phyloP scores from a whole-genome alignment of 2,888 invertebrate species.

The Zelleria hepariella region DNA sequence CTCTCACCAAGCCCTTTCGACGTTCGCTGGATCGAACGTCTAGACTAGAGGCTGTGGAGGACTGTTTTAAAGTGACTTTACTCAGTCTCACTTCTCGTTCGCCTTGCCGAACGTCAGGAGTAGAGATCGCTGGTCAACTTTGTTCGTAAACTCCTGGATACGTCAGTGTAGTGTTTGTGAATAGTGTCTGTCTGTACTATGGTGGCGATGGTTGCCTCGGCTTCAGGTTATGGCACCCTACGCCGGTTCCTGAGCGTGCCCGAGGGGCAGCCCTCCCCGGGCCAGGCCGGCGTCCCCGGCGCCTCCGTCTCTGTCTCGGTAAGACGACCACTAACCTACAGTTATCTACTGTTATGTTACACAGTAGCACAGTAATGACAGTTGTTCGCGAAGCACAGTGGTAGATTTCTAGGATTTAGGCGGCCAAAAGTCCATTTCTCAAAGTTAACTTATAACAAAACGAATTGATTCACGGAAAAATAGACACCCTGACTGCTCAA shows the following conservation, averaged over 20 bases:
- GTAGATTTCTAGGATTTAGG: too few species aligned
- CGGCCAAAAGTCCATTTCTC: too few species aligned
- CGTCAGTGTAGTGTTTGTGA: background rate
- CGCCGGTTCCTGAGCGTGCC: slow-evolving; percentile 66
- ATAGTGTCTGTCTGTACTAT: slow-evolving; percentile 30
- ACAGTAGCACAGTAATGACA: background rate
- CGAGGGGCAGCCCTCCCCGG: slow-evolving; percentile 43
- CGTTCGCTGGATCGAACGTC: background rate
- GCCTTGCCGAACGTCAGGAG: background rate
- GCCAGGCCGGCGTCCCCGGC: slow-evolving; percentile 39
- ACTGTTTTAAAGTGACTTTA: background rate
- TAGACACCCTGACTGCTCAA: too few species aligned
- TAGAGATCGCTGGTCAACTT: background rate
- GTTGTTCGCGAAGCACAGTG: background rate
- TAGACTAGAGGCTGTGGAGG: background rate
- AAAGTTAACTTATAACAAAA: too few species aligned
- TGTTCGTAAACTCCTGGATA: background rate
- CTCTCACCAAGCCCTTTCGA: background rate
- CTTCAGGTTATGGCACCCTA: slow-evolving; percentile 65
- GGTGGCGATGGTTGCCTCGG: slow-evolving; percentile 68
- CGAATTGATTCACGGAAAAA: too few species aligned
- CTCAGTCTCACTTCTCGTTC: background rate
- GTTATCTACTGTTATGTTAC: background rate
- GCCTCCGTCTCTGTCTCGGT: slow-evolving; percentile 66
- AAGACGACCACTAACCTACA: slow-evolving; percentile 20